Evolutionary conservation across 2,888 invertebrate species (phyloP), one percentile per base, ranked within the genome.

Genomic region (Calliopum simillimum): DNA sequence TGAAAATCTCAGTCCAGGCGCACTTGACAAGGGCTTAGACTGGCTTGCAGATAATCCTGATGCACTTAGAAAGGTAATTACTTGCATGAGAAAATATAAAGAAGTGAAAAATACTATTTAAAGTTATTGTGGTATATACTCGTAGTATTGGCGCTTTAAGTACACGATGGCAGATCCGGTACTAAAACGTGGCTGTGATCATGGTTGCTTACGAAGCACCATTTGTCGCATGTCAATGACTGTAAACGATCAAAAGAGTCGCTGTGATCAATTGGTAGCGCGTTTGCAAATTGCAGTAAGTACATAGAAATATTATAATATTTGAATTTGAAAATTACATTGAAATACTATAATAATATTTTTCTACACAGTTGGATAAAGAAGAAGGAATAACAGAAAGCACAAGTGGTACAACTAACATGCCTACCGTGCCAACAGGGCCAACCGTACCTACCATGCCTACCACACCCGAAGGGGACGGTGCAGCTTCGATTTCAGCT

Each of bases 1-100:
- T 0, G 82, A 93, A 41, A 89, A 91, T 76, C 86, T 94, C 14
- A 88, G 89, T 11, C 89, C 92, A 0, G 78, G 82, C 0, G 90
- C 91, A 64, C 87, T 94, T 78, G 88, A 90, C 77, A 77, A 88
- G 44, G 87, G 94, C 69, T 87, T 92, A 0, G 78, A 87, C 16
- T 83, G 86, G 61, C 90, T 93, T 90, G 89, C 84, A 8, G 74
- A 75, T n/a, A 65, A 78, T 4, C 82, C 80, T 1, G 61, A 70
- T 0, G 65, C 81, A n/a, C 72, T 84, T 56, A 75, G 79, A 58
- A 81, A 80, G 79, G 83, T 83, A 63, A 25, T 65, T 51, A 14
- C 43, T 2, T n/a, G 16, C 41, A 46, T 1, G 46, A 2, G 21
- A 62, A 14, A 46, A 6, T 41, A 41, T 61, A 13, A 11, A 47